phyloP scores from a whole-genome alignment of 2,113 vertebrate genomes.

The Leucosticte australis region DNA sequence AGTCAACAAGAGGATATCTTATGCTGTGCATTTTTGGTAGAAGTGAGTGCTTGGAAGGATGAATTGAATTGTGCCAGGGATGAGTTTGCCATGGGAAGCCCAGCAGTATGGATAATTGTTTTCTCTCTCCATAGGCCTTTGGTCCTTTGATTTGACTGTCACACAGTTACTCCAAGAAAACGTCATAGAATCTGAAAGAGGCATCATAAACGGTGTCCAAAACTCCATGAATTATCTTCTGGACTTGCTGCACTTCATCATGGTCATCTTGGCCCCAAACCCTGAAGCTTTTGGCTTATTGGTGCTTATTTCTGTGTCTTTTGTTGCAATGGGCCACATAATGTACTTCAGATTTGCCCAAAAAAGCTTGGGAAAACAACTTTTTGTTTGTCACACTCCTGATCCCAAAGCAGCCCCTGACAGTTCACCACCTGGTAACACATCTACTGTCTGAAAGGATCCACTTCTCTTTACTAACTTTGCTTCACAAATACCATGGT shows the following conservation, averaged over 20 bases:
- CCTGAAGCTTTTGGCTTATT: conserved; percentile 94
- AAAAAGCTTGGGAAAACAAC: conserved; percentile 82
- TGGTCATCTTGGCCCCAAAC: conserved; percentile 97
- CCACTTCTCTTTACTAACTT: conserved; percentile 20
- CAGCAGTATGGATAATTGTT: background rate
- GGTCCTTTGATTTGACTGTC: conserved; percentile 98
- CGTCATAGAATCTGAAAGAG: conserved; percentile 93
- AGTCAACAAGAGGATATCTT: background rate
- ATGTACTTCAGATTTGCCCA: conserved; percentile 97
- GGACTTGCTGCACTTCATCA: conserved; percentile 98
- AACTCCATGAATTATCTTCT: conserved; percentile 99
- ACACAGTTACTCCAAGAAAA: conserved; percentile 98
- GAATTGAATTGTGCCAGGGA: background rate
- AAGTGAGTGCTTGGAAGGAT: background rate
- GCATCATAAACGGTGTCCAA: conserved; percentile 96
- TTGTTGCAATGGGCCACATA: conserved; percentile 92
- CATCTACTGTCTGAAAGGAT: conserved; percentile 68
- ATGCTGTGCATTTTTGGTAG: background rate
- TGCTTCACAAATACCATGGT: background rate
- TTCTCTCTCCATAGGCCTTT: conserved; percentile 82
- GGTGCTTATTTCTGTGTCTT: conserved; percentile 95
- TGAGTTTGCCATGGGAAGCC: background rate
- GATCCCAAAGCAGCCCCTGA: conserved; percentile 56
- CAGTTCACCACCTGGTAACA: conserved; percentile 41
- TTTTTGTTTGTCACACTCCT: conserved; percentile 84